Base-by-base conservation (phyloP, 2,113 vertebrate species). In the Panurus biarmicus region DNA sequence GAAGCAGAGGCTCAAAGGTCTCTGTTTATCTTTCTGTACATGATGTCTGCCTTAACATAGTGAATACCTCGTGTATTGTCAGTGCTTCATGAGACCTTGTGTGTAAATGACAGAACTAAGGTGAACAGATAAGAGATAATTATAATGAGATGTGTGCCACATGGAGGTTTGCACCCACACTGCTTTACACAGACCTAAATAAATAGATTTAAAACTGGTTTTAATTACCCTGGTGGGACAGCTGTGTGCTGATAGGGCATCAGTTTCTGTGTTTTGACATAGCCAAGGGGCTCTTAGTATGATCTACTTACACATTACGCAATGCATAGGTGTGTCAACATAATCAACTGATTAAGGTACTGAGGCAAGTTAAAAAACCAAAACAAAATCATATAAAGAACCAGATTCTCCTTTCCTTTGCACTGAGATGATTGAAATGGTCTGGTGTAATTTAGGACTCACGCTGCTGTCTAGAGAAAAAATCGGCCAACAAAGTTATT, bases 211-310 rank as follows among this genome's bases (percentile, higher is more conserved):
- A 33, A 80, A 94, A 76, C 71, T 70, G 78, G 75, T 80, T 94
- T 91, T 95, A 96, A 91, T 95, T 94, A 89, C 36, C 51, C 47
- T 7, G 6, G 71, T 60, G 76, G 71, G 67, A 79, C 71, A 77
- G 67, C 89, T 65, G 12, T 40, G 44, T 80, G 67, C 75, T 85
- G 91, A 93, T 70, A 90, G 79, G 81, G 38, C 60, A 85, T 62
- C 85, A 80, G 69, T 94, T 94, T 91, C 75, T 93, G 67, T 93
- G 75, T 87, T 78, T 90, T 96, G 79, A 83, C 18, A 53, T 90
- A 95, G 82, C 91, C 89, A 60, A 77, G 60, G 77, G 91, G 89
- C 56, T 91, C 42, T 83, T 73, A 60, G 17, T n/a, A n/a, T 42
- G 51, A 73, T n/a, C 51, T 70, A 21, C n/a, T 58, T 38, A 17